Evolutionary conservation across 2,888 invertebrate genomes (phyloP).

Genomic region (Actias luna): DNA sequence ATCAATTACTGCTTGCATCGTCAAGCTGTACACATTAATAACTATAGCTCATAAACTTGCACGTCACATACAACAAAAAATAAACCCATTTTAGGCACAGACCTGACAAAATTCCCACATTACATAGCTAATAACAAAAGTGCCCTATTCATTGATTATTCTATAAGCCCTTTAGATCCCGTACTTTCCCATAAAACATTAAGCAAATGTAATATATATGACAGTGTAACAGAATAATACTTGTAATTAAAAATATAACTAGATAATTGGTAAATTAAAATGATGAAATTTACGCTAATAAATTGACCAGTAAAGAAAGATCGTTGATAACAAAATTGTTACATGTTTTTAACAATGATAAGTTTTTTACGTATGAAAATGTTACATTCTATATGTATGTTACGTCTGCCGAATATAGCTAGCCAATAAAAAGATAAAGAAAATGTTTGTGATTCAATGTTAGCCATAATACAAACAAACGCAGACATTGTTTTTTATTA

Average conservation of each 20-base stretch:
- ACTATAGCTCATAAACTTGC: neutral
- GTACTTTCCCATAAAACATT: neutral
- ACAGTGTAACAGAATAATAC: neutral
- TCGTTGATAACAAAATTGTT: neutral
- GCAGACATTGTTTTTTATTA: neutral
- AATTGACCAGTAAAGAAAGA: neutral
- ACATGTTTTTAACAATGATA: neutral
- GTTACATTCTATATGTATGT: slow-evolving; percentile 6
- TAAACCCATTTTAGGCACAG: slow-evolving; percentile 50
- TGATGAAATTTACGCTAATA: neutral
- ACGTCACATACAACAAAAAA: slow-evolving; percentile 1
- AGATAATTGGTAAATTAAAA: neutral
- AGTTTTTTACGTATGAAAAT: neutral
- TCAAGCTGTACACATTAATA: neutral
- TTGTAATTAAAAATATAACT: neutral
- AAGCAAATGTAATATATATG: slow-evolving; percentile 4
- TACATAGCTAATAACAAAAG: slow-evolving; percentile 51
- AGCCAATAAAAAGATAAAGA: slow-evolving; percentile 2
- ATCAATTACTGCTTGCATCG: neutral
- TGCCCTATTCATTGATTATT: slow-evolving; percentile 29
- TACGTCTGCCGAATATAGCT: neutral
- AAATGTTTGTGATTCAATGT: neutral
- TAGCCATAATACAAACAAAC: neutral
- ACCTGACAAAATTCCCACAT: slow-evolving; percentile 54
- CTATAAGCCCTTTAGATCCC: slow-evolving; percentile 9